Evolutionary conservation across 2,113 vertebrate species (phyloP).

Genomic region (Sus scrofa): DNA sequence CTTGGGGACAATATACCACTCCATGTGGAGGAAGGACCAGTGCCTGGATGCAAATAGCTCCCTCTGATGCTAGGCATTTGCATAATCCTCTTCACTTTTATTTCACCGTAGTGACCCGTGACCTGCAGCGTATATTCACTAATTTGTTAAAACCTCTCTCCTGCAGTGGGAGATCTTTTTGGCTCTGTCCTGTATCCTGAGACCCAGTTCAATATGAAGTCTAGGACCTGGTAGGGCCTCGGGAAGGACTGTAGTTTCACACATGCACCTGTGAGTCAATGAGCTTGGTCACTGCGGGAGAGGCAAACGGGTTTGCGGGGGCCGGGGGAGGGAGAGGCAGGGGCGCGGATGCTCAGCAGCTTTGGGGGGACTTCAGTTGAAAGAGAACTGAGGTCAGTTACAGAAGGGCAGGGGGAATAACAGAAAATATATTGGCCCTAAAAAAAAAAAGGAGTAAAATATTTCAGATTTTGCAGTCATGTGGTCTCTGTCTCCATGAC

Average conservation of each 20-base stretch:
- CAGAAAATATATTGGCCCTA: not conserved
- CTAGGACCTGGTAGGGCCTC: not conserved
- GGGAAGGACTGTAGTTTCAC: not conserved
- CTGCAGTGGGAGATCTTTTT: not conserved
- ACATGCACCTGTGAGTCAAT: not conserved
- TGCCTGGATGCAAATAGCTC: too few species aligned
- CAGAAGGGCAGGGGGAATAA: not conserved
- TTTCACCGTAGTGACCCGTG: not conserved
- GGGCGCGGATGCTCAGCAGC: not conserved
- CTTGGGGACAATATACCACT: not conserved
- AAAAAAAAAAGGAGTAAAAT: not conserved
- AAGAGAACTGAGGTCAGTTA: not conserved
- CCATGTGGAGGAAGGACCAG: not conserved
- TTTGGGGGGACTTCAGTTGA: not conserved
- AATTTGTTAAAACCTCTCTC: not conserved
- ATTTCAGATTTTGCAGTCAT: too few species aligned
- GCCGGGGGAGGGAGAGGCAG: not conserved
- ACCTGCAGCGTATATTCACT: not conserved
- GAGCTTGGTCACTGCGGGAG: not conserved
- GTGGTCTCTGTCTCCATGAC: too few species aligned
- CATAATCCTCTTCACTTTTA: not conserved
- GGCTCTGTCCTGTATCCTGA: not conserved
- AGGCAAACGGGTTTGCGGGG: too few species aligned
- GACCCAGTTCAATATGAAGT: too few species aligned
- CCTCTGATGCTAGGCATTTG: not conserved